Conservation (phyloP, 2,888 invertebrate genomes). For the Pachliopta kotzebuea region DNA sequence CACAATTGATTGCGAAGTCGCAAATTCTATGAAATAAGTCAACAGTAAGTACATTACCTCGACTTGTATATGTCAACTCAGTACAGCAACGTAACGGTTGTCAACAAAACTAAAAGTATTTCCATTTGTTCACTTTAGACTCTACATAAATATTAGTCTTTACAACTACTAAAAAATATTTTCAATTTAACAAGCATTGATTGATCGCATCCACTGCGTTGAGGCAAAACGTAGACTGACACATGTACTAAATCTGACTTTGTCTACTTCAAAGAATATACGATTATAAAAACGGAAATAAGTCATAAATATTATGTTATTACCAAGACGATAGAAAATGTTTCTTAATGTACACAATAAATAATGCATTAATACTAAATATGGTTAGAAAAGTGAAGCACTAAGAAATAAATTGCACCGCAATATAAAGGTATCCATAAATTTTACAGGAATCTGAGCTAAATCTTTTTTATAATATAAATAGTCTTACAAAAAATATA, state of each 20-base stretch:
- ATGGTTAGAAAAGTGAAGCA: not conserved
- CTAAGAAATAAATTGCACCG: not conserved
- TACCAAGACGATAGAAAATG: not conserved
- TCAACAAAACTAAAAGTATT: slow-evolving; percentile 67
- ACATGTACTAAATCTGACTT: too few relatives aligned
- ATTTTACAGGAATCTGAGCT: too few relatives aligned
- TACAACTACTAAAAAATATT: slow-evolving; percentile 24
- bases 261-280: too few relatives aligned
- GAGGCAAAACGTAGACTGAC: not conserved
- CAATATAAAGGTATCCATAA: too few relatives aligned
- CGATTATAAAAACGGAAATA: not conserved
- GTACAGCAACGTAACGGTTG: slow-evolving; percentile 63
- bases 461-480: too few relatives aligned
- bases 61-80: slow-evolving; percentile 64
- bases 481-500: too few relatives aligned
- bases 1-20: slow-evolving; percentile 68
- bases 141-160: slow-evolving; percentile 42
- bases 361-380: not conserved
- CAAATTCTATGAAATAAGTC: slow-evolving; percentile 77
- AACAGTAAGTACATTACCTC: slow-evolving; percentile 74
- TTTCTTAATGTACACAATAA: not conserved
- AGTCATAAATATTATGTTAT: not conserved
- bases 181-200: slow-evolving; percentile 12
- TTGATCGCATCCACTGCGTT: slow-evolving; percentile 14
- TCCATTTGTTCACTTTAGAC: slow-evolving; percentile 59